phyloP scores from a whole-genome alignment of 2,797 vertebrate genomes.

The Novumbra hubbsi region DNA sequence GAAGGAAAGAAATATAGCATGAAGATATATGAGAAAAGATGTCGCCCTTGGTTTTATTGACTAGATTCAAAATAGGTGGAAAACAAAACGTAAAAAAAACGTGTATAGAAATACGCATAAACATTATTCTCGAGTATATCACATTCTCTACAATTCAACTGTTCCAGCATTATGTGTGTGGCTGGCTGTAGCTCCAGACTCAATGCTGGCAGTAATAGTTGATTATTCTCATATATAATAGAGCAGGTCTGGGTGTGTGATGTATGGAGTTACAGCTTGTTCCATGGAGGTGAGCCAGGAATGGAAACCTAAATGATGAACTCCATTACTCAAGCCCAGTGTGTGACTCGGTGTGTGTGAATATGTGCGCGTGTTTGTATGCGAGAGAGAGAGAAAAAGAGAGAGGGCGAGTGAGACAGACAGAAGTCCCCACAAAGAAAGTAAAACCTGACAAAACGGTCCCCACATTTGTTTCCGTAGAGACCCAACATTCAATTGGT shows the following conservation, averaged over 20 bases:
- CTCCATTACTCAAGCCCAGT: neutral
- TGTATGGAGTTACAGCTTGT: neutral
- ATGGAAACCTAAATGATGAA: conserved; percentile 9
- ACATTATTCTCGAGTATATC: neutral
- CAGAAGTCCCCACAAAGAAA: too few relatives aligned
- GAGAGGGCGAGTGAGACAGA: too few relatives aligned
- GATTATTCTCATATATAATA: conserved; percentile 28
- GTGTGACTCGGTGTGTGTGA: neutral
- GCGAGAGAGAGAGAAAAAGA: too few relatives aligned
- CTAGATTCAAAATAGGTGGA: neutral
- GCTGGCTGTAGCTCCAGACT: neutral
- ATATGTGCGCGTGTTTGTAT: neutral
- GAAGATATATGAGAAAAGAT: neutral
- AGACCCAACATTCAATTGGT: too few relatives aligned
- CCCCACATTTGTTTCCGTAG: too few relatives aligned
- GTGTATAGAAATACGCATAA: neutral
- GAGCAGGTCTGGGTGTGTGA: conserved; percentile 15
- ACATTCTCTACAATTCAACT: neutral
- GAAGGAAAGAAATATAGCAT: too few relatives aligned
- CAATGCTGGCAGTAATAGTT: conserved; percentile 20
- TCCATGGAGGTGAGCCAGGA: neutral
- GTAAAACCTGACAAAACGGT: too few relatives aligned
- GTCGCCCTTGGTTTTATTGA: neutral
- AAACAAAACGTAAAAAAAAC: neutral
- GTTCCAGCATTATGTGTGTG: neutral